These are phyloP conservation scores for Megatriorchis doriae DNA, from an alignment of 2,113 vertebrate genomes.

Conservation along the genomic window DNA sequence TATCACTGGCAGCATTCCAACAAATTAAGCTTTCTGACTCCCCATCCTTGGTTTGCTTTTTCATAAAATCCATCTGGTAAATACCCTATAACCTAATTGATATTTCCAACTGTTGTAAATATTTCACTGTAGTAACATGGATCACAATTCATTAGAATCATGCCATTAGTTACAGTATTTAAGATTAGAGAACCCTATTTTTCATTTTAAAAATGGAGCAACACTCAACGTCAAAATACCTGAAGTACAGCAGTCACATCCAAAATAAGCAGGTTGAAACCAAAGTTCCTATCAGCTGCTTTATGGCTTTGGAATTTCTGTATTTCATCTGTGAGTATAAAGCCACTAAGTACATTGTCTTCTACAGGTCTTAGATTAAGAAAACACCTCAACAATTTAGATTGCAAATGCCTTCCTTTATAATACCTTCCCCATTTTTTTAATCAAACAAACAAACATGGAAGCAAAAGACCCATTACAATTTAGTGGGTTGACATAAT, in stretches of 20 bases:
- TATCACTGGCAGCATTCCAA: neutral
- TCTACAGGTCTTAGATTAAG: neutral
- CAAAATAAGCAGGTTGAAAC: neutral
- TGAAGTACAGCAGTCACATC: neutral
- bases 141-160: slow-evolving; percentile 9
- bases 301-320: neutral
- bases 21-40: neutral
- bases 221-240: neutral
- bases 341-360: neutral
- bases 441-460: neutral
- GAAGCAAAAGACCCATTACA: neutral
- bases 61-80: neutral
- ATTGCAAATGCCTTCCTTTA: neutral
- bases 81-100: neutral
- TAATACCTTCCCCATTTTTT: neutral
- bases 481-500: neutral
- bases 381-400: neutral
- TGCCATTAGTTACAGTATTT: neutral
- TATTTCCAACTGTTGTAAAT: slow-evolving; percentile 45
- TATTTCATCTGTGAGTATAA: neutral
- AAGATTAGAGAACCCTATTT: neutral
- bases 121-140: slow-evolving; percentile 17
- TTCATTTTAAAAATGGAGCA: slow-evolving; percentile 4
- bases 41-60: neutral
- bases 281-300: neutral